Conservation (phyloP, 2,113 vertebrate species). For the Trochalopteron elliotii region DNA sequence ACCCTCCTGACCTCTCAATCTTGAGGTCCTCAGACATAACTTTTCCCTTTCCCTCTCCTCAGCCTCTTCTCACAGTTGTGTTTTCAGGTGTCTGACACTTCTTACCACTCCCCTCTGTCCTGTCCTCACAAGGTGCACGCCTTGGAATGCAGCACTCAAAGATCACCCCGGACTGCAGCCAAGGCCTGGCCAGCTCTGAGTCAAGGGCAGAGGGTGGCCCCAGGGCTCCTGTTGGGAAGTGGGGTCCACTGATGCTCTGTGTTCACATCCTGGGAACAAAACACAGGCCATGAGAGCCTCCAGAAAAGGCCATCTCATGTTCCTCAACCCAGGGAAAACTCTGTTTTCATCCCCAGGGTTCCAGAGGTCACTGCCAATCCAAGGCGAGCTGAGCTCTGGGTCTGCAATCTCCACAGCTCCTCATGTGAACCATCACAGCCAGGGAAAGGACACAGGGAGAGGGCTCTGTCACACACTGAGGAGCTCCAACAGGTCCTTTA, state of each 20-base stretch:
- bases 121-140: background rate
- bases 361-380: background rate
- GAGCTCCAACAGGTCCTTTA: background rate
- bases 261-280: fast-evolving
- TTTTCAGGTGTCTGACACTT: background rate
- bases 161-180: background rate
- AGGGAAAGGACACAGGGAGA: background rate
- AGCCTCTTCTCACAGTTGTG: background rate
- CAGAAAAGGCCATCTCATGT: background rate
- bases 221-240: background rate
- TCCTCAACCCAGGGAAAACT: background rate
- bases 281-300: background rate
- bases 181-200: background rate
- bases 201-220: background rate
- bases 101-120: background rate
- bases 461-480: background rate
- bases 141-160: background rate
- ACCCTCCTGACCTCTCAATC: background rate
- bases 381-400: background rate
- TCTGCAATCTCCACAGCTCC: background rate
- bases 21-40: background rate
- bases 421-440: background rate
- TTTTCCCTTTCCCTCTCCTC: background rate
- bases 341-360: background rate
- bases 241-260: background rate